Conservation (phyloP, 2,797 vertebrate genomes). For the Hylomyscus alleni region DNA sequence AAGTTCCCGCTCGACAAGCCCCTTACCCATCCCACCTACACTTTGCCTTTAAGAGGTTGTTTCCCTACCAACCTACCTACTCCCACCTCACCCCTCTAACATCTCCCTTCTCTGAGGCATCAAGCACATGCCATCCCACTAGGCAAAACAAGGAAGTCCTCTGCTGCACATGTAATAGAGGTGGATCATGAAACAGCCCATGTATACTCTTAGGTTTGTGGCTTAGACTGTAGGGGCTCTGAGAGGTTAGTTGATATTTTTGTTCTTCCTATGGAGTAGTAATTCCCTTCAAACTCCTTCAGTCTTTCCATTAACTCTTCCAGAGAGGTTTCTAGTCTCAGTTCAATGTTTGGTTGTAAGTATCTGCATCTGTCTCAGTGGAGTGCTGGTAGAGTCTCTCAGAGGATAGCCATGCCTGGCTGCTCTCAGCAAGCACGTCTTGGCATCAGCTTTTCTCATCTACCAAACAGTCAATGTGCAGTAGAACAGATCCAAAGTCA, state of each 20-base stretch:
- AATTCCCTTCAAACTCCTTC: background rate
- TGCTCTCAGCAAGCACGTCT: background rate
- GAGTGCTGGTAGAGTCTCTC: too few species aligned
- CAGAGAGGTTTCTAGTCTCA: background rate
- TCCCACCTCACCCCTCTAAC: background rate
- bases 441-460: background rate
- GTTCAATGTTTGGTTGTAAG: background rate
- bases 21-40: background rate
- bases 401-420: too few species aligned
- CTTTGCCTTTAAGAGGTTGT: background rate
- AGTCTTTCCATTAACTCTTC: background rate
- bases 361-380: background rate
- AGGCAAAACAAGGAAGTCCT: background rate
- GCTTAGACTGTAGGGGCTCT: background rate
- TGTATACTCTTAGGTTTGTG: background rate
- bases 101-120: background rate
- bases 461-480: too few species aligned
- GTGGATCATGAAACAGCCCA: accelerated
- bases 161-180: background rate
- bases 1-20: background rate
- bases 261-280: background rate
- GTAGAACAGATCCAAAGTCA: background rate
- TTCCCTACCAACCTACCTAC: background rate
- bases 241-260: background rate
- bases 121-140: background rate